phyloP scores from a whole-genome alignment of 2,113 vertebrate genomes.

The Grantiella picta region DNA sequence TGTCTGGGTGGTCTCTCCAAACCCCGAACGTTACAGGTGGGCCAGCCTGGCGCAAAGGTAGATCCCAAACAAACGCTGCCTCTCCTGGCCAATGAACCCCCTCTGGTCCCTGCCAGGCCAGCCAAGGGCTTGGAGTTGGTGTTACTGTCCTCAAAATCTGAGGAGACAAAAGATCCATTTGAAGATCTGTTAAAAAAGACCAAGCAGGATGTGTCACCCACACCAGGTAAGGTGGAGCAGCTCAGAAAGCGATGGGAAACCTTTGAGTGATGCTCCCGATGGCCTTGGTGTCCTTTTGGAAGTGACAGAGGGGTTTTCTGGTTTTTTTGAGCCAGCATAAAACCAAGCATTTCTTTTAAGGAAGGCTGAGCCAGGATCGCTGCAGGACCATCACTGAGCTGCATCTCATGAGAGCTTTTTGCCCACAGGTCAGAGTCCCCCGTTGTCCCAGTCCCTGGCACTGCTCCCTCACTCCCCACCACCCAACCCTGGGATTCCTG shows the following conservation, averaged over 20 bases:
- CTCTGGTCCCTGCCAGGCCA: slow-evolving; percentile 67
- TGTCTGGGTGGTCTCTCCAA: slow-evolving; percentile 37
- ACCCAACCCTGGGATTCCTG: not conserved
- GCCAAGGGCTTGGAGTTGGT: slow-evolving; percentile 62
- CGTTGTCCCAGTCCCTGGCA: not conserved
- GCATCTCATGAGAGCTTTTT: not conserved
- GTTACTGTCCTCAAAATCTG: slow-evolving; percentile 49
- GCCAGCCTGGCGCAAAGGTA: slow-evolving; percentile 64
- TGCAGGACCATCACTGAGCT: slow-evolving; percentile 19
- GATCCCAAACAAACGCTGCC: slow-evolving; percentile 70
- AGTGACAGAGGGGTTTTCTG: not conserved
- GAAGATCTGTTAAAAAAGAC: slow-evolving; percentile 88
- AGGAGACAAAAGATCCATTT: slow-evolving; percentile 84
- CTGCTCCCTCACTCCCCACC: not conserved
- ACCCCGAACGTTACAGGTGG: slow-evolving; percentile 65
- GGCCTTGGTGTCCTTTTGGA: not conserved
- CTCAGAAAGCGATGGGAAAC: slow-evolving; percentile 92
- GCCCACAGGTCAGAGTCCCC: not conserved
- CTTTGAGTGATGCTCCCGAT: slow-evolving; percentile 76
- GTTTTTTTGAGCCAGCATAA: slow-evolving; percentile 36
- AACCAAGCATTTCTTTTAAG: not conserved
- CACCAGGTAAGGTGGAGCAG: slow-evolving; percentile 84
- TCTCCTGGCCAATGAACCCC: slow-evolving; percentile 56
- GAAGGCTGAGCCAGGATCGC: not conserved
- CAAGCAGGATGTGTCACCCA: slow-evolving; percentile 73